A percentile compares a stretch with the other conserved stretches of the same genome.
Evolutionary conservation across 1,140 invertebrate genomes (phyloP).

Genomic region (Zaprionus davidi): DNA sequence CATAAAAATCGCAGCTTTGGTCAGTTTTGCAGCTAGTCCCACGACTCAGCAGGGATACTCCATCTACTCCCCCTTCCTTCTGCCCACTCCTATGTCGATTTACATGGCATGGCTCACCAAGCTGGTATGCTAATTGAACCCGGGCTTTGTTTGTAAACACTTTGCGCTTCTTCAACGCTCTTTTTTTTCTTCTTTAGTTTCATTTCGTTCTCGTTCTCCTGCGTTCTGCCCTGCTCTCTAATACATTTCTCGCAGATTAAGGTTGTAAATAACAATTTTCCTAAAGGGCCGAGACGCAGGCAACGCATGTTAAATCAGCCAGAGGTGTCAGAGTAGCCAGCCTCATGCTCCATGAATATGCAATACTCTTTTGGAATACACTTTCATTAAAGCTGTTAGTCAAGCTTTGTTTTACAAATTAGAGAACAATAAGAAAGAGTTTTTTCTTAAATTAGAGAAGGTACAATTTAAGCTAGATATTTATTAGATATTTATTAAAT

Average conservation of each 20-base stretch:
- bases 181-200: not conserved
- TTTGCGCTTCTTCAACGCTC: constrained; percentile 52
- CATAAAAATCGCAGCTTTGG: constrained; percentile 72
- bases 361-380: constrained; percentile 60
- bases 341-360: constrained; percentile 31
- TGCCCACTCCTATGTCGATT: not conserved
- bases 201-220: not conserved
- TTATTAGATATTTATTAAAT: too few relatives aligned
- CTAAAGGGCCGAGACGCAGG: constrained; percentile 46
- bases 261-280: constrained; percentile 78
- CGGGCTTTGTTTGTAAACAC: constrained; percentile 74
- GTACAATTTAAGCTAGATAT: too few relatives aligned
- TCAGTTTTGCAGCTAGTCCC: constrained; percentile 45
- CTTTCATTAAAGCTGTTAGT: constrained; percentile 6
- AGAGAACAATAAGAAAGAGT: too few relatives aligned
- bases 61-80: not conserved
- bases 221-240: constrained; percentile 66
- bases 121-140: constrained; percentile 77
- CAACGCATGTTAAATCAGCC: constrained; percentile 52
- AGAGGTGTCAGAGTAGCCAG: constrained; percentile 7
- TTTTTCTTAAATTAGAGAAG: too few relatives aligned
- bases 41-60: constrained; percentile 31
- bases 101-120: constrained; percentile 54
- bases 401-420: not conserved
- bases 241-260: constrained; percentile 79